phyloP scores from a whole-genome alignment of 2,888 invertebrate genomes.

The Nowickia ferox region DNA sequence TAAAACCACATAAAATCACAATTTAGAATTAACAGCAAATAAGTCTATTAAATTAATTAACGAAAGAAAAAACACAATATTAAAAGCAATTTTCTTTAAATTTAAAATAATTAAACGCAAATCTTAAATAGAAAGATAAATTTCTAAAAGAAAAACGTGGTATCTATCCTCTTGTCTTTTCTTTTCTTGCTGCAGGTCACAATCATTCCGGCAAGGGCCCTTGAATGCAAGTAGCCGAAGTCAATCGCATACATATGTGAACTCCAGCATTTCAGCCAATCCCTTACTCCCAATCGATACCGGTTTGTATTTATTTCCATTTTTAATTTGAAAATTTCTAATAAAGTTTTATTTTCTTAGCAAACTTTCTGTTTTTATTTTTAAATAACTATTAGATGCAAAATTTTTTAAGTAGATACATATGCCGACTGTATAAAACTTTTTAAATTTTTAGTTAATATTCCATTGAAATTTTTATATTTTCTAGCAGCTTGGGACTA shows the following conservation, averaged over 20 bases:
- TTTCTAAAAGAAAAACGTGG: conserved; percentile 78
- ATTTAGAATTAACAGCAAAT: conserved; percentile 61
- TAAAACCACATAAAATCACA: conserved; percentile 48
- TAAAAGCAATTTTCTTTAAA: conserved; percentile 59
- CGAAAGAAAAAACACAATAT: conserved; percentile 20
- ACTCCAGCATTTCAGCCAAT: conserved; percentile 96
- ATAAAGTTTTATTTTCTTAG: conserved; percentile 74
- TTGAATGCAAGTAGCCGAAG: conserved; percentile 84
- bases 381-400: conserved; percentile 9
- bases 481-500: conserved; percentile 83
- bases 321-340: conserved; percentile 76
- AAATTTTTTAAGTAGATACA: too few relatives aligned
- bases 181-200: conserved; percentile 89
- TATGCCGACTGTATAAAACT: too few relatives aligned
- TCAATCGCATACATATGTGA: conserved; percentile 88
- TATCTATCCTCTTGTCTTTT: conserved; percentile 83
- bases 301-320: conserved; percentile 84
- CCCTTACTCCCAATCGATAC: conserved; percentile 95
- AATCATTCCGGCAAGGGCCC: conserved; percentile 93
- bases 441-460: background rate
- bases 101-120: conserved; percentile 65
- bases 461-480: conserved; percentile 23
- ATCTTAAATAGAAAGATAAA: conserved; percentile 68
- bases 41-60: conserved; percentile 52
- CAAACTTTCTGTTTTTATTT: conserved; percentile 32